Evolutionary conservation across 2,113 vertebrate species (phyloP).

Genomic region (Ivindomyrus marchei): DNA sequence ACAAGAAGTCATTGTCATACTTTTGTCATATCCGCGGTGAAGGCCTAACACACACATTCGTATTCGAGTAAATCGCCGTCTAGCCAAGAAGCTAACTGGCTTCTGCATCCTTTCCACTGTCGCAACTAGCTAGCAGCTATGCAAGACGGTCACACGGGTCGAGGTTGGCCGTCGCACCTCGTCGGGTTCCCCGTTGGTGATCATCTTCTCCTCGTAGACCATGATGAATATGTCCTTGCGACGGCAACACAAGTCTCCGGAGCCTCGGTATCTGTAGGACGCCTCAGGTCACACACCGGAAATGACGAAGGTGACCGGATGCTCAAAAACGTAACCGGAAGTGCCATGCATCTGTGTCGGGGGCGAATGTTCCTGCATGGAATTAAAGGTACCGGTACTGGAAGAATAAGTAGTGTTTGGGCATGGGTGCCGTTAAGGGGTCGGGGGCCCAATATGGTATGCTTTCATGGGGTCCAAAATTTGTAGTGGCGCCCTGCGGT

Average conservation of each 20-base stretch:
- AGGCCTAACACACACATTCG: neutral
- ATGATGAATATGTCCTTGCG: conserved; percentile 32
- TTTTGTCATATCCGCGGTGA: neutral
- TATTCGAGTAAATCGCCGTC: neutral
- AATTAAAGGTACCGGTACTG: neutral
- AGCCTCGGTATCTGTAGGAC: conserved; percentile 31
- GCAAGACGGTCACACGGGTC: neutral
- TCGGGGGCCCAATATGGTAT: neutral
- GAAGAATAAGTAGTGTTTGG: neutral
- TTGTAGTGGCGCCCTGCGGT: neutral
- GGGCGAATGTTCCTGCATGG: neutral
- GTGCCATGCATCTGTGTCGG: no score
- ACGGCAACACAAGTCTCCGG: neutral
- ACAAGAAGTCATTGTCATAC: neutral
- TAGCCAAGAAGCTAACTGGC: neutral
- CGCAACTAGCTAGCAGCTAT: neutral
- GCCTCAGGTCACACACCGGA: conserved; percentile 50
- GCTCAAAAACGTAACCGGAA: conserved; percentile 19
- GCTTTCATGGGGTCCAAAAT: neutral
- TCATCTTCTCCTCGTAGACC: conserved; percentile 53
- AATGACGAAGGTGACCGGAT: neutral
- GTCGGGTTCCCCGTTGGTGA: conserved; percentile 50
- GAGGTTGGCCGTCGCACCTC: conserved; percentile 36
- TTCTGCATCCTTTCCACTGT: neutral
- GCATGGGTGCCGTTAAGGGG: neutral